Base-by-base conservation (phyloP, 2,888 invertebrate species). In the Lithophane socia region DNA sequence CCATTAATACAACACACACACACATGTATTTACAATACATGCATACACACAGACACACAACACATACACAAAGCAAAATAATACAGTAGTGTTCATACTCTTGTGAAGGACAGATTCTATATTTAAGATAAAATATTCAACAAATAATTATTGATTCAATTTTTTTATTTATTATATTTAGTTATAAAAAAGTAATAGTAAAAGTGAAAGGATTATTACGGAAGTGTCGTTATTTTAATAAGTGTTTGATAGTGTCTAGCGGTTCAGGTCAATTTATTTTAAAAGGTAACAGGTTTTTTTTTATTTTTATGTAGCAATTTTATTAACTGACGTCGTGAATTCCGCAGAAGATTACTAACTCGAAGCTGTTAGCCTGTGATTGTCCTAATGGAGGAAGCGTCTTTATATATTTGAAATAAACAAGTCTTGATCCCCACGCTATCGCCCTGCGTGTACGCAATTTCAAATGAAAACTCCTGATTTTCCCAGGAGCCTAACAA, bases 81-180 rank as follows among this genome's bases (percentile, higher is more conserved):
- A 56, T 79, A 84, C 85, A 84, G 83, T 84, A 86, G 83, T 64
- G 72, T 65, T 58, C 58, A 69, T 69, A 69, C 80, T 69, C 73
- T 85, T 44, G 56, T 1, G 76, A 49, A 63, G 77, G 73, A 76
- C 80, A 77, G 77, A 83, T 83, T 65, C 37, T 72, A 47, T 18
- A 3, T 61, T 69, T 54, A 13, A 24, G 29, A 56, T 73, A 44
- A 0, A 73, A 69, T 58, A 12, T 37, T 70, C 18, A 18, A 54
- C 12, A 16, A 67, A 49, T 16, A 21, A n/a, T 56, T 37, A n/a
- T 49, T 29, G 4, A 18, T 13, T 42, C 13, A 21, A 21, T 24
- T 24, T 13, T 24, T 49, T 21, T 16, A 3, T 18, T 54, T 16
- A 44, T 37, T n/a, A n/a, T n/a, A n/a, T n/a, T n/a, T n/a, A n/a